phyloP scores from a whole-genome alignment of 2,113 vertebrate genomes.

The Mastomys coucha region DNA sequence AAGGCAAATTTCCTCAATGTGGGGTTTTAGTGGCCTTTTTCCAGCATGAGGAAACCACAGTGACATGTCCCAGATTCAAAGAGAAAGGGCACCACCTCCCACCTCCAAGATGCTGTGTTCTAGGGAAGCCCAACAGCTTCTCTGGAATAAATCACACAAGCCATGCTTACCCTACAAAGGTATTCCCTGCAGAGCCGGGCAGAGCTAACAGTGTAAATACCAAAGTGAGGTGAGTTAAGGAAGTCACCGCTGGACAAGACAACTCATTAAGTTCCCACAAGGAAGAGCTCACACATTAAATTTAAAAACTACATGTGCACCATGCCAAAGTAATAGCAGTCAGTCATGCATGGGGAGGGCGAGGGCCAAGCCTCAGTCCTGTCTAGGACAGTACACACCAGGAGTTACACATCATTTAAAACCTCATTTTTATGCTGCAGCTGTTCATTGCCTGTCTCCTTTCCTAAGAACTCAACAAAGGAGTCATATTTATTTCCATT shows the following conservation, averaged over 20 bases:
- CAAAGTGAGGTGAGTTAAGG: slow-evolving; percentile 14
- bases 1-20: background rate
- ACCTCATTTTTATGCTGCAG: background rate
- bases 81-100: background rate
- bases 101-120: background rate
- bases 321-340: background rate
- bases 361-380: background rate
- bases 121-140: background rate
- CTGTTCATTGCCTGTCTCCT: background rate
- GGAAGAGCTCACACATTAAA: background rate
- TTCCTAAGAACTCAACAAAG: background rate
- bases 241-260: background rate
- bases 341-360: background rate
- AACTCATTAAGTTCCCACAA: background rate
- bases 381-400: background rate
- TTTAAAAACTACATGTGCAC: background rate
- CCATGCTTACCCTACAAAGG: slow-evolving; percentile 24
- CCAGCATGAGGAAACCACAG: background rate
- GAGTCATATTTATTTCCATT: background rate
- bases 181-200: background rate
- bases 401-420: background rate
- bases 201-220: background rate
- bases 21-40: background rate
- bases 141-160: slow-evolving; percentile 9
- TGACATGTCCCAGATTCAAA: background rate